A percentile compares a stretch with the other conserved stretches of the same genome.
phyloP scores from a whole-genome alignment of 2,888 invertebrate genomes.

The Mythimna pallens region DNA sequence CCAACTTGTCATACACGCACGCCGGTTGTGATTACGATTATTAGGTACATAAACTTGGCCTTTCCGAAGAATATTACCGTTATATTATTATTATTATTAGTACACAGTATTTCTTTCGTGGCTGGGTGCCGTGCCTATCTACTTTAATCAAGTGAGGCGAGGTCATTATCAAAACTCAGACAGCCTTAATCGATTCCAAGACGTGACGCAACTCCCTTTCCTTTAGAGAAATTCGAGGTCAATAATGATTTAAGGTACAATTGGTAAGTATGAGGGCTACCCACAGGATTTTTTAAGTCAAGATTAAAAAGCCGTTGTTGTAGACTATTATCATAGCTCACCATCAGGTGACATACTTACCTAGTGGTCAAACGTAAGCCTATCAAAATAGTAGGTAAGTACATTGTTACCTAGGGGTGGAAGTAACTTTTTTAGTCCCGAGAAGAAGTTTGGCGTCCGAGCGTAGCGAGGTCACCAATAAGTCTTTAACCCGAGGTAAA shows the following conservation, averaged over 20 bases:
- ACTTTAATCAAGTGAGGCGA: slow-evolving; percentile 23
- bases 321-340: too few relatives aligned
- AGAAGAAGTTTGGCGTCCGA: too few relatives aligned
- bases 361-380: too few relatives aligned
- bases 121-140: background rate
- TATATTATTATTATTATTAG: too few relatives aligned
- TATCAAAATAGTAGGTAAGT: too few relatives aligned
- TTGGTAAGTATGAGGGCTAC: background rate
- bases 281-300: background rate
- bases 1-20: background rate
- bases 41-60: background rate
- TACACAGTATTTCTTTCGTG: background rate
- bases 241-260: slow-evolving; percentile 9
- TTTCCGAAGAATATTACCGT: background rate
- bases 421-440: too few relatives aligned
- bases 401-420: too few relatives aligned
- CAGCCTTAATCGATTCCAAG: slow-evolving; percentile 28
- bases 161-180: slow-evolving; percentile 27
- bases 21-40: background rate
- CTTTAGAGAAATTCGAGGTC: slow-evolving; percentile 4
- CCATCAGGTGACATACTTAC: too few relatives aligned
- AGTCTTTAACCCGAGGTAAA: too few relatives aligned
- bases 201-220: slow-evolving; percentile 6
- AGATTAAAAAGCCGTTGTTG: too few relatives aligned
- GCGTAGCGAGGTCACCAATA: too few relatives aligned